Base-by-base conservation (phyloP, 2,888 invertebrate species). In the Sphaeridia pumilis region DNA sequence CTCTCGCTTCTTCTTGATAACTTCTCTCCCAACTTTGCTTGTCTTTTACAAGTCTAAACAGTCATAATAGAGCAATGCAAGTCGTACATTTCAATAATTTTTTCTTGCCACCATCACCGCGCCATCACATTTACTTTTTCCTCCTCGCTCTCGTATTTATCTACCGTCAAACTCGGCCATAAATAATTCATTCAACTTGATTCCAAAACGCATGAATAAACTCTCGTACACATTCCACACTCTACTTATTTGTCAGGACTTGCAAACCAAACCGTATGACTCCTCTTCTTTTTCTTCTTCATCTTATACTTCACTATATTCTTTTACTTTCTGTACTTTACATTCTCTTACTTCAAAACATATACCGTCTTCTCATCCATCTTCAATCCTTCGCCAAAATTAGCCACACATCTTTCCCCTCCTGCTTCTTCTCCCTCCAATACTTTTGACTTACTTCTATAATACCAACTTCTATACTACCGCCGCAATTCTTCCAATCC, bases 141-240 rank as follows among this genome's bases (percentile, higher is more conserved):
- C 14, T 14, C 17, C 38, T 20, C 38, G 20, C 38, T 38, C 20
- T 38, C 12, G 17, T 38, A 38, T 5, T 5, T 5, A 12, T 38
- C 20, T 17, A 12, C 17, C 38, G n/a, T n/a, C n/a, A n/a, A n/a
- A n/a, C n/a, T n/a, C n/a, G n/a, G n/a, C 20, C 38, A 38, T 38
- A 38, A 38, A 38, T 38, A 38, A 38, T 38, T 38, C 38, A 38
- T 38, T 38, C 38, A 38, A 38, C 38, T 38, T 38, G 12, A 7
- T 7, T 38, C 12, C 12, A 17, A 17, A 38, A 38, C 38, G 38
- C 38, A 38, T 38, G 38, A 38, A 38, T 38, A 38, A 38, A 38
- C 38, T n/a, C 38, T 31, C 38, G 10, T 14, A 5, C 5, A 20
- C 38, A 38, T 38, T 38, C 38, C 38, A 38, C 38, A 38, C 12